Percentiles rank a stretch among this genome's conserved stretches.
Evolutionary conservation across 2,888 invertebrate species (phyloP).

Genomic region (Fragum whitleyi): DNA sequence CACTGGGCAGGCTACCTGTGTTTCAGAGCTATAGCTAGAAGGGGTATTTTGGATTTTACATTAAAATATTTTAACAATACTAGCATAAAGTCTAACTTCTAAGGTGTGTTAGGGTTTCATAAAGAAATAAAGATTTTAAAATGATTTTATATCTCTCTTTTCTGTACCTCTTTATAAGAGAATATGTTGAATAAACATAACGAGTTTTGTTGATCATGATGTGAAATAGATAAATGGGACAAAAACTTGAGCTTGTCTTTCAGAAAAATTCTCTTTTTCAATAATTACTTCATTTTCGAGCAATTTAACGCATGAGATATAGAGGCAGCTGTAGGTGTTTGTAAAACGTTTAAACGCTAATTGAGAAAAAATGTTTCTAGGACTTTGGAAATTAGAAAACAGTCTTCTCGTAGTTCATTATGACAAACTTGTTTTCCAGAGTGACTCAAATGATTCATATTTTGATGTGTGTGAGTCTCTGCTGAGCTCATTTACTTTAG

Average conservation of each 20-base stretch:
- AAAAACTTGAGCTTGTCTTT: not conserved
- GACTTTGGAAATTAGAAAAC: not conserved
- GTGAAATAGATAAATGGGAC: not conserved
- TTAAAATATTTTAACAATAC: no score
- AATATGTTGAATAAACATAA: no score
- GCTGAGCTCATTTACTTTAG: no score
- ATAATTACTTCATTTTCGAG: constrained; percentile 20
- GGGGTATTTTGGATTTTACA: no score
- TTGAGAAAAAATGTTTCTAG: constrained; percentile 8
- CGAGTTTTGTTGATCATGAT: no score
- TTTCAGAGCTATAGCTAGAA: no score
- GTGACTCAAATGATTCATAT: not conserved
- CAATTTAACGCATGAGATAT: constrained; percentile 37
- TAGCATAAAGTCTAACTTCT: no score
- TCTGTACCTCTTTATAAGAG: no score
- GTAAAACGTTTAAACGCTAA: constrained; percentile 12
- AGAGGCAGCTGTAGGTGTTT: constrained; percentile 37
- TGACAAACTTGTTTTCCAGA: constrained; percentile 3
- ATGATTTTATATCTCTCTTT: no score
- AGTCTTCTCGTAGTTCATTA: not conserved
- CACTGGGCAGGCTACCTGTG: no score
- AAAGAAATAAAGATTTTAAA: no score
- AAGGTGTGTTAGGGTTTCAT: no score
- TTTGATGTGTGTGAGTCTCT: not conserved
- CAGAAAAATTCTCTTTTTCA: not conserved